A percentile compares a stretch with the other conserved stretches of the same genome.
Evolutionary conservation across 2,797 vertebrate genomes (phyloP).

Genomic region (Otolemur crassicaudatus): DNA sequence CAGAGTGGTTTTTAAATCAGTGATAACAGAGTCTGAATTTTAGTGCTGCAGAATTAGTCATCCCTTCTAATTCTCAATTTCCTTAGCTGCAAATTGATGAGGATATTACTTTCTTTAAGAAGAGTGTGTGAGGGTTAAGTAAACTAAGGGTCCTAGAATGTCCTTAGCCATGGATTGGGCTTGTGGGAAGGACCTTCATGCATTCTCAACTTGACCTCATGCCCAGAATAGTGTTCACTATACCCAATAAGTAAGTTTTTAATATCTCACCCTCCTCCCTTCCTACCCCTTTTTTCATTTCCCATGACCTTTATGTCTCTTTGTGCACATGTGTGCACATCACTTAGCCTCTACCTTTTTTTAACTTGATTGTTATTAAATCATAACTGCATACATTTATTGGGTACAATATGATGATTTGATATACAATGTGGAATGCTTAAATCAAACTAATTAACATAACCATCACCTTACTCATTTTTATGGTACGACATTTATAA

Average conservation of each 20-base stretch:
- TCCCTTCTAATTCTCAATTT: neutral
- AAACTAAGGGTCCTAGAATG: neutral
- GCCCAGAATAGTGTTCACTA: neutral
- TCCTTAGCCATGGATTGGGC: neutral
- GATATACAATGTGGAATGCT: too few species aligned
- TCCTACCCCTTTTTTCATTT: neutral
- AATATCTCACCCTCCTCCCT: neutral
- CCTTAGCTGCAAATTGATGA: neutral
- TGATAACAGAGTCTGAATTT: neutral
- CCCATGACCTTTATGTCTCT: neutral
- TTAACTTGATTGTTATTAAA: too few species aligned
- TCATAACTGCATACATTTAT: too few species aligned
- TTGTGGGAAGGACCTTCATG: neutral
- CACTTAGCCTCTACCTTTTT: neutral
- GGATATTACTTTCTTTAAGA: neutral
- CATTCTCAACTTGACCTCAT: neutral
- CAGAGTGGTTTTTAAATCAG: neutral
- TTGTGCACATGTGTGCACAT: neutral
- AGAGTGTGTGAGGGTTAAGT: neutral
- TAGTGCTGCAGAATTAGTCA: neutral
- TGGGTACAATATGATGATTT: too few species aligned
- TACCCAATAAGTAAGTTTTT: neutral
- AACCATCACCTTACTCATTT: too few species aligned
- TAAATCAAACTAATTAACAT: too few species aligned
- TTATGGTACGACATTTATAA: too few species aligned